A percentile compares a stretch with the other conserved stretches of the same genome.
Conservation (phyloP, 2,888 invertebrate species). For the Caenorhabditis afra region DNA sequence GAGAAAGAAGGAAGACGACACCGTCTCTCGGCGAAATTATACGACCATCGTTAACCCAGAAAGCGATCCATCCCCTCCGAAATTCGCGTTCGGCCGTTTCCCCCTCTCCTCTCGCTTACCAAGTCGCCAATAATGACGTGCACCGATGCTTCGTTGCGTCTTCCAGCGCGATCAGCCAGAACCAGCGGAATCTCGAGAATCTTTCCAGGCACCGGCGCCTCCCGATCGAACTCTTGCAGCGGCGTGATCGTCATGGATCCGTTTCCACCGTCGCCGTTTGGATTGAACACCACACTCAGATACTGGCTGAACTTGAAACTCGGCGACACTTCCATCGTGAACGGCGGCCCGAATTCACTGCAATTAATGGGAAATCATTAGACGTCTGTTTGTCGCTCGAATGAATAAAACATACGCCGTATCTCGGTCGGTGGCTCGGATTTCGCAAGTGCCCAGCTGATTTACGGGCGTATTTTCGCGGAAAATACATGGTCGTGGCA, state of each 20-base stretch:
- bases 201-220: slow-evolving; percentile 75
- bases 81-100: neutral
- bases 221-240: slow-evolving; percentile 82
- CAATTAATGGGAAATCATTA: slow-evolving; percentile 1
- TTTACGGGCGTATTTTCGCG: slow-evolving; percentile 93
- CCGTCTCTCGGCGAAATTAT: slow-evolving; percentile 21
- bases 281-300: slow-evolving; percentile 96
- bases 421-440: slow-evolving; percentile 78
- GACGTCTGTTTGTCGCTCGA: neutral
- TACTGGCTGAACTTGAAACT: slow-evolving; percentile 84
- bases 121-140: slow-evolving; percentile 95
- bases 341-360: slow-evolving; percentile 88
- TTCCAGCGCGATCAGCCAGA: slow-evolving; percentile 94
- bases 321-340: slow-evolving; percentile 84
- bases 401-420: slow-evolving; percentile 66
- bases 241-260: slow-evolving; percentile 98
- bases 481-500: slow-evolving; percentile 92
- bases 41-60: slow-evolving; percentile 59
- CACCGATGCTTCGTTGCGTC: slow-evolving; percentile 76
- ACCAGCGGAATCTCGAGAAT: slow-evolving; percentile 95
- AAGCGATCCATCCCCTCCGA: neutral
- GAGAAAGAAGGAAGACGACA: slow-evolving; percentile 4
- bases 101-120: slow-evolving; percentile 61
- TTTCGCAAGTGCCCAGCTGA: slow-evolving; percentile 84
- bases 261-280: slow-evolving; percentile 96